These are phyloP conservation scores for Halcyon malimbica DNA, from an alignment of 2,113 vertebrate species.

Conservation along the genomic window DNA sequence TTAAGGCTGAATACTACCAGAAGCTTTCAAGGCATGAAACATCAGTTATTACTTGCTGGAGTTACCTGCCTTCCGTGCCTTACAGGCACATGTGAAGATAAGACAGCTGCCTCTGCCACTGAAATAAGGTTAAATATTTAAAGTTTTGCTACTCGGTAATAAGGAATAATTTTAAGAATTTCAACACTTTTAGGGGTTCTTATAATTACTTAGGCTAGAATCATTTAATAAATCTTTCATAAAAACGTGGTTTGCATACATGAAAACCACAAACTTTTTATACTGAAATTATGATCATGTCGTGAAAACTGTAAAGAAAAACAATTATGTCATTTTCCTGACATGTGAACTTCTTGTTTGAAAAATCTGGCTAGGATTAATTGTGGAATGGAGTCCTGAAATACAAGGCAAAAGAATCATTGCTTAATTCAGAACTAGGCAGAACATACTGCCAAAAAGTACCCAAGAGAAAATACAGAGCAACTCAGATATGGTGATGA, in stretches of 20 bases:
- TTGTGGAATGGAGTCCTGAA: slow-evolving; percentile 20
- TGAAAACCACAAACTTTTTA: neutral
- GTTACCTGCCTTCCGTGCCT: neutral
- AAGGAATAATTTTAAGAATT: neutral
- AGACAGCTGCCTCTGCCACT: neutral
- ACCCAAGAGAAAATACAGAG: slow-evolving; percentile 27
- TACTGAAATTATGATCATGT: neutral
- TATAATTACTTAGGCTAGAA: neutral
- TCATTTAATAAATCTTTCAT: neutral
- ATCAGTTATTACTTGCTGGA: neutral
- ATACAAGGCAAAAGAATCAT: slow-evolving; percentile 7
- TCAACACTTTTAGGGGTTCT: neutral
- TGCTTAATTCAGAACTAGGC: slow-evolving; percentile 8
- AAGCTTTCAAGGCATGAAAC: neutral
- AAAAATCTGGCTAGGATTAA: slow-evolving; percentile 49
- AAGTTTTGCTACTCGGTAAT: neutral
- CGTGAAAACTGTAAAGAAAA: slow-evolving; percentile 29
- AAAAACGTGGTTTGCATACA: neutral
- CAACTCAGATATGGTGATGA: neutral
- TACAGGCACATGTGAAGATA: neutral
- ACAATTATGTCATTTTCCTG: slow-evolving; percentile 61
- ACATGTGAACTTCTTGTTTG: slow-evolving; percentile 34
- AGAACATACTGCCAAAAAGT: neutral
- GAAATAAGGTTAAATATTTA: neutral
- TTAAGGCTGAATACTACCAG: neutral